A percentile compares a stretch with the other conserved stretches of the same genome.
These are phyloP conservation scores for Heterodera carotae DNA, from an alignment of 1,140 invertebrate genomes.

Conservation along the genomic window DNA sequence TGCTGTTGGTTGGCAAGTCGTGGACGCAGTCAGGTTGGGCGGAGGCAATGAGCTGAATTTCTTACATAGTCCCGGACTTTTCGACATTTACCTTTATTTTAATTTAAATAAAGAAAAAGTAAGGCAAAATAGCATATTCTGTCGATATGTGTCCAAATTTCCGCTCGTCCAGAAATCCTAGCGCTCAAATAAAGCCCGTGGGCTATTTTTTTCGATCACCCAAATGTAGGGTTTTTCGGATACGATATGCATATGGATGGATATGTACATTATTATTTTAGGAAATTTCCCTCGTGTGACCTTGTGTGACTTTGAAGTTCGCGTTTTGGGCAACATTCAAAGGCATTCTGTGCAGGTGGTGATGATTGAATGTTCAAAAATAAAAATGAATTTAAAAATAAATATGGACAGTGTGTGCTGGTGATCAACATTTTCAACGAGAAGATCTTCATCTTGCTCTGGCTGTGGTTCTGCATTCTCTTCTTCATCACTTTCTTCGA, in stretches of 20 bases:
- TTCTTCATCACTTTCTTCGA: constrained; percentile 67
- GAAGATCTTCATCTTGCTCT: constrained; percentile 68
- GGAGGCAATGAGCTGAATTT: too few species aligned
- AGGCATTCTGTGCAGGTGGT: constrained; percentile 66
- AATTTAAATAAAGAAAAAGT: too few species aligned
- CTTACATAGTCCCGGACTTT: too few species aligned
- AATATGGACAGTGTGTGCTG: constrained; percentile 68
- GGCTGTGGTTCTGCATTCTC: constrained; percentile 71
- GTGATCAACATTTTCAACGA: constrained; percentile 71
- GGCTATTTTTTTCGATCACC: too few species aligned
- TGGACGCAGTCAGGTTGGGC: constrained; percentile 57
- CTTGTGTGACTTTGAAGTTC: constrained; percentile 70
- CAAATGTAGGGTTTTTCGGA: too few species aligned
- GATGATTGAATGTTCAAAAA: neutral
- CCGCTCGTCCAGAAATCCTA: too few species aligned
- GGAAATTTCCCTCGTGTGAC: constrained; percentile 66
- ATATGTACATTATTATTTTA: too few species aligned
- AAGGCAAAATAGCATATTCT: neutral
- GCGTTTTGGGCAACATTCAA: constrained; percentile 68
- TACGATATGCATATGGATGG: too few species aligned
- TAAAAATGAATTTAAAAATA: constrained; percentile 45
- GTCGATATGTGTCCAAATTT: too few species aligned
- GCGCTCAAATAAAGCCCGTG: too few species aligned
- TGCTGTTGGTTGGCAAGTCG: constrained; percentile 57
- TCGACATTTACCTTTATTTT: too few species aligned